Conservation (phyloP, 2,797 vertebrate genomes). For the Capromys pilorides region DNA sequence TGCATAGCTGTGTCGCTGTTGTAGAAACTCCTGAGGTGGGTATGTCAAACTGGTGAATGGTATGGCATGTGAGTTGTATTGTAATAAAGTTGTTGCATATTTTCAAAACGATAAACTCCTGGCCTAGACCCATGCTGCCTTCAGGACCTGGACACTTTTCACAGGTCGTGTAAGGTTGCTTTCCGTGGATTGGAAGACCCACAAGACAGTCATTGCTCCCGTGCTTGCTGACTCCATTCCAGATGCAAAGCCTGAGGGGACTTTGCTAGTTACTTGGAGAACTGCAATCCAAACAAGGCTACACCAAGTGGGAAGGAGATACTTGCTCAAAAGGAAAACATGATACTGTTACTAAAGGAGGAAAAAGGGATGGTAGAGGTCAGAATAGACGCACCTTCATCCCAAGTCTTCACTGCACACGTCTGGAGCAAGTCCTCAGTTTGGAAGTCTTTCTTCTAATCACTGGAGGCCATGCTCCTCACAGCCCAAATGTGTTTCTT, state of each 20-base stretch:
- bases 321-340: not conserved
- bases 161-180: not conserved
- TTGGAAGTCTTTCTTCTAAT: not conserved
- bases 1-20: not conserved
- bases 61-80: not conserved
- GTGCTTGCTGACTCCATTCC: not conserved
- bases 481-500: not conserved
- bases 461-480: not conserved
- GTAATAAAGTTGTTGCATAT: not conserved
- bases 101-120: not conserved
- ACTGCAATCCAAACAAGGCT: not conserved
- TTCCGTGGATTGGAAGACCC: not conserved
- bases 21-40: not conserved
- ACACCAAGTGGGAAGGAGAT: not conserved
- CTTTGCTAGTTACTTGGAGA: not conserved
- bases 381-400: not conserved
- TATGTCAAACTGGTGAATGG: not conserved
- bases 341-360: not conserved
- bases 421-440: not conserved
- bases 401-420: not conserved
- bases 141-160: not conserved
- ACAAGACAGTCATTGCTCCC: not conserved
- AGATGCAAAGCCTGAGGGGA: not conserved
- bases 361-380: not conserved
- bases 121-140: not conserved